A percentile compares a stretch with the other conserved stretches of the same genome.
Evolutionary conservation across 2,888 invertebrate genomes (phyloP).

Genomic region (Scaptomyza polygonia): DNA sequence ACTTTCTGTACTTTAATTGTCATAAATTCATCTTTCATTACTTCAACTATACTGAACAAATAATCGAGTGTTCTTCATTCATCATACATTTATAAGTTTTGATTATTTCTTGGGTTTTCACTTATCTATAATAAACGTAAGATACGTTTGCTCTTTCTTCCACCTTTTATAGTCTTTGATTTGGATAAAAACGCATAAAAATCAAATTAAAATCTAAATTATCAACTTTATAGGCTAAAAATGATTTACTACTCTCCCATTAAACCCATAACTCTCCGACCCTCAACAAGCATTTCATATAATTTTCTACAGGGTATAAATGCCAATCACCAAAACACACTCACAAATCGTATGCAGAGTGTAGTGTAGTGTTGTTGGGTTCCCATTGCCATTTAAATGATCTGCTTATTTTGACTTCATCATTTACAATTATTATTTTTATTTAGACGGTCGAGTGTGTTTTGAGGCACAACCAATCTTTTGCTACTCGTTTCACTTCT

Average conservation of each 20-base stretch:
- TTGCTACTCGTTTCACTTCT: conserved; percentile 1
- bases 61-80: too few species aligned
- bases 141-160: too few species aligned
- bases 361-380: conserved; percentile 37
- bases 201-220: too few species aligned
- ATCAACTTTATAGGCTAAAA: too few species aligned
- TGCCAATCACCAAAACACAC: conserved; percentile 8
- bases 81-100: too few species aligned
- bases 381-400: conserved; percentile 72
- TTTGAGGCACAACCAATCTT: conserved; percentile 17
- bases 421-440: conserved; percentile 81
- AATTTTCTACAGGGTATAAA: conserved; percentile 17
- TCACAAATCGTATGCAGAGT: conserved; percentile 37
- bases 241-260: too few species aligned
- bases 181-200: neutral
- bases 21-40: too few species aligned
- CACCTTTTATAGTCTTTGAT: too few species aligned
- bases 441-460: conserved; percentile 75
- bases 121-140: too few species aligned
- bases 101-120: too few species aligned
- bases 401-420: conserved; percentile 80
- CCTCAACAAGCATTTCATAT: neutral
- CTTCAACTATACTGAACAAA: too few species aligned
- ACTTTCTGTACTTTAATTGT: too few species aligned
- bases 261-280: neutral